A percentile compares a stretch with the other conserved stretches of the same genome.
Conservation (phyloP, 2,888 invertebrate species). For the Catocala fraxini region DNA sequence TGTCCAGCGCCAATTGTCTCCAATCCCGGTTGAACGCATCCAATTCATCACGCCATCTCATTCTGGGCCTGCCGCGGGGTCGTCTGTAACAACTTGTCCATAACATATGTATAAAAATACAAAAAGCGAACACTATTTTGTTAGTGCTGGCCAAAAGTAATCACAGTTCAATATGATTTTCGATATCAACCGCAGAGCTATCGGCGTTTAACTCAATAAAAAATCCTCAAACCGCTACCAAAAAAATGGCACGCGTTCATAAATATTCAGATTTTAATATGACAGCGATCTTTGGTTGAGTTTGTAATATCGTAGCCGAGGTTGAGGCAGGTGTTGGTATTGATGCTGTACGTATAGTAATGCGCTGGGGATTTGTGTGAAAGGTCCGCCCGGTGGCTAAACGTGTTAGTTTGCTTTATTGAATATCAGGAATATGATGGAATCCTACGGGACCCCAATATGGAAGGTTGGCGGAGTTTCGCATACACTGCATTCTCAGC, state of each 20-base stretch:
- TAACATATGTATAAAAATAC: too few species aligned
- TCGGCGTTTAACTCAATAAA: background rate
- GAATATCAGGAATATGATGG: constrained; percentile 79
- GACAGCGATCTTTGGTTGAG: constrained; percentile 52
- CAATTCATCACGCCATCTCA: too few species aligned
- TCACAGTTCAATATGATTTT: too few species aligned
- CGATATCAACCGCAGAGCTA: too few species aligned
- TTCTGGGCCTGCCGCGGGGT: too few species aligned
- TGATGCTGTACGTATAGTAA: constrained; percentile 59
- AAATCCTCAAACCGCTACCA: constrained; percentile 42
- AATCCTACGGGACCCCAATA: constrained; percentile 69
- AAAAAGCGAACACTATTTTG: too few species aligned
- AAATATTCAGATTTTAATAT: constrained; percentile 67
- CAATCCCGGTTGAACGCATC: too few species aligned
- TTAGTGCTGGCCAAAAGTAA: too few species aligned
- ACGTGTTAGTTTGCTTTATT: constrained; percentile 81
- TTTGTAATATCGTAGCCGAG: constrained; percentile 57
- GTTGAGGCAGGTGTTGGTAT: constrained; percentile 33
- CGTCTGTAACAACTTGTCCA: too few species aligned
- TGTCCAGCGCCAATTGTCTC: too few species aligned
- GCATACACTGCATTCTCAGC: constrained; percentile 68
- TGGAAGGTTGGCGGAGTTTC: constrained; percentile 61
- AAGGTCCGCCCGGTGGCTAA: constrained; percentile 73
- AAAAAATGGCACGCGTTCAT: constrained; percentile 41
- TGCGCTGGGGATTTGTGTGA: constrained; percentile 72